A percentile compares a stretch with the other conserved stretches of the same genome.
Evolutionary conservation across 1,140 invertebrate species (phyloP).

Genomic region (Teleopsis dalmanni): DNA sequence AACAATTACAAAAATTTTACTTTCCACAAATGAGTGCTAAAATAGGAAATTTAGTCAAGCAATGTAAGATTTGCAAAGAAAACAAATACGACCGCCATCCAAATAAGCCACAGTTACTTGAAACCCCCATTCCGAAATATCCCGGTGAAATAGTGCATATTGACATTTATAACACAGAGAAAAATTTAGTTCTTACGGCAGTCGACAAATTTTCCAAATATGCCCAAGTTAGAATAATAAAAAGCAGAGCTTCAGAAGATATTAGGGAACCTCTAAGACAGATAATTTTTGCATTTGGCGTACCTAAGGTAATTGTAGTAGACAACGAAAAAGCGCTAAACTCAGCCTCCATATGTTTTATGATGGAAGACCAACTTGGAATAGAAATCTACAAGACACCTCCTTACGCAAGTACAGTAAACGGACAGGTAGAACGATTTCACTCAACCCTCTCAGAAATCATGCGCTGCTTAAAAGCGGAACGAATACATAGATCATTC

Average conservation of each 20-base stretch:
- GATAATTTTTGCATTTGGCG: slow-evolving; percentile 1
- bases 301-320: slow-evolving; percentile 8
- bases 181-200: slow-evolving; percentile 1
- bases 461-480: slow-evolving; percentile 9
- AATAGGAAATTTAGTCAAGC: slow-evolving; percentile 9
- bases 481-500: slow-evolving; percentile 1
- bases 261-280: slow-evolving; percentile 7
- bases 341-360: slow-evolving; percentile 1
- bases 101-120: slow-evolving; percentile 3
- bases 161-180: slow-evolving; percentile 13
- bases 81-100: slow-evolving; percentile 4
- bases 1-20: slow-evolving; percentile 16
- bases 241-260: slow-evolving; percentile 13
- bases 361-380: slow-evolving; percentile 5
- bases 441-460: slow-evolving; percentile 17
- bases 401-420: slow-evolving; percentile 5
- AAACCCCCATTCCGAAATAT: slow-evolving; percentile 15
- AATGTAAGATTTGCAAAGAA: slow-evolving; percentile 16
- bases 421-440: slow-evolving; percentile 16
- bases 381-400: slow-evolving; percentile 7
- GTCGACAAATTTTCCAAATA: slow-evolving; percentile 20
- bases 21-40: slow-evolving; percentile 15
- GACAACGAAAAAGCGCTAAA: slow-evolving; percentile 14
- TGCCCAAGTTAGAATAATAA: slow-evolving; percentile 8
- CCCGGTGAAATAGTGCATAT: slow-evolving; percentile 15